Conservation (phyloP, 1,140 invertebrate species). For the Drosophila setifemur region DNA sequence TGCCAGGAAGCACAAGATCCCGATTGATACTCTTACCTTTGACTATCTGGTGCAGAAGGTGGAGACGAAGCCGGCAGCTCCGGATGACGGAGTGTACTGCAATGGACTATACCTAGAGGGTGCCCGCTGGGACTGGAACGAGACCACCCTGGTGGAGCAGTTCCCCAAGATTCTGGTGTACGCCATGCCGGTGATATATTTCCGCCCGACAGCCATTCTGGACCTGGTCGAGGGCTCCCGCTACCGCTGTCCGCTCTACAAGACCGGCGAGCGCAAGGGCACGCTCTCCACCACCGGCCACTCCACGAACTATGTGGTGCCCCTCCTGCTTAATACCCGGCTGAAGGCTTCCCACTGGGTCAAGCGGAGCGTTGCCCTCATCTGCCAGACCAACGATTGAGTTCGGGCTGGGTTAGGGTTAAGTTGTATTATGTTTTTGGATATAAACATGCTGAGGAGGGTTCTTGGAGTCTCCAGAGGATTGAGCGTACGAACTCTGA, state of each 20-base stretch:
- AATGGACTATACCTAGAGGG: constrained; percentile 93
- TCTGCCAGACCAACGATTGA: constrained; percentile 88
- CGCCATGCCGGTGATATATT: constrained; percentile 89
- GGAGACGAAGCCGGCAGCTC: constrained; percentile 83
- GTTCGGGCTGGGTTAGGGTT: not conserved
- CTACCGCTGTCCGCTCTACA: constrained; percentile 93
- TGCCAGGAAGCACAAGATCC: constrained; percentile 92
- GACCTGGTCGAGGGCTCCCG: constrained; percentile 84
- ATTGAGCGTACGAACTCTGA: not conserved
- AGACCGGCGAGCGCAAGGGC: constrained; percentile 92
- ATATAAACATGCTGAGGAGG: not conserved
- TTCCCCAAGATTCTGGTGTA: constrained; percentile 92
- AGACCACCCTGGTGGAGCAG: constrained; percentile 88
- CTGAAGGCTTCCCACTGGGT: constrained; percentile 91
- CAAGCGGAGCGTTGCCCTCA: constrained; percentile 91
- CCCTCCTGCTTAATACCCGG: constrained; percentile 89
- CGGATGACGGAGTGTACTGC: constrained; percentile 91
- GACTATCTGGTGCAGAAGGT: constrained; percentile 88
- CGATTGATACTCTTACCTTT: constrained; percentile 93
- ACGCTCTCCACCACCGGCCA: constrained; percentile 94
- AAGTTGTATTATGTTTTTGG: not conserved
- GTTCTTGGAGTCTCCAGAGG: not conserved
- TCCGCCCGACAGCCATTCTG: constrained; percentile 83
- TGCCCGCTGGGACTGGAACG: constrained; percentile 89
- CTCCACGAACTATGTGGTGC: constrained; percentile 95